Percentiles rank a stretch among this genome's conserved stretches.
These are phyloP conservation scores for Dyspetes luteomarginatus DNA, from an alignment of 2,888 invertebrate species.

Conservation along the genomic window DNA sequence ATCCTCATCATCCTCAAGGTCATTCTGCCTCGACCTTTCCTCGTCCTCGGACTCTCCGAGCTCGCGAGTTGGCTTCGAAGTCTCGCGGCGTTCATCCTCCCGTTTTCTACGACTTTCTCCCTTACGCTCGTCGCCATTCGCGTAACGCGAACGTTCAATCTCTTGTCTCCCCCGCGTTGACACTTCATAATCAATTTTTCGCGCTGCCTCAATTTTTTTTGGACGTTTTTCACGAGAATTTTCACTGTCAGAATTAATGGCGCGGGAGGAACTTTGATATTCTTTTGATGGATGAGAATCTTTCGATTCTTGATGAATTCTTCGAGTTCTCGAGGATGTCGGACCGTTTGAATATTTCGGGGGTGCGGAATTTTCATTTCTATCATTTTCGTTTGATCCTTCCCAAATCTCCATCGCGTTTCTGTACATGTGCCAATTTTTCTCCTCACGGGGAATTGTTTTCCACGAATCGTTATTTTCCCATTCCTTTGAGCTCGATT, in stretches of 20 bases:
- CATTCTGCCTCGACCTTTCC: constrained; percentile 68
- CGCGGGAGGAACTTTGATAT: constrained; percentile 35
- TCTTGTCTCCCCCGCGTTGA: constrained; percentile 52
- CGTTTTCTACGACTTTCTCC: constrained; percentile 49
- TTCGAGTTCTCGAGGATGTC: constrained; percentile 48
- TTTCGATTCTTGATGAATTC: constrained; percentile 64
- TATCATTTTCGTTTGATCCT: constrained; percentile 68
- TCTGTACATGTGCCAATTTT: constrained; percentile 83
- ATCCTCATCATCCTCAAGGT: constrained; percentile 73
- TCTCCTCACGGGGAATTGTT: constrained; percentile 80
- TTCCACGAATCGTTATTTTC: constrained; percentile 81
- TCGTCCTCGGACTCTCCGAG: constrained; percentile 77
- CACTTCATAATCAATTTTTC: constrained; percentile 75
- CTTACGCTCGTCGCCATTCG: constrained; percentile 58
- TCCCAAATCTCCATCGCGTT: constrained; percentile 83
- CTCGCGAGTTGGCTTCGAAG: constrained; percentile 67
- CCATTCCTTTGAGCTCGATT: constrained; percentile 76
- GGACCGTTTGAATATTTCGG: constrained; percentile 60
- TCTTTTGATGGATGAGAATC: constrained; percentile 50
- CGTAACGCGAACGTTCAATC: constrained; percentile 52
- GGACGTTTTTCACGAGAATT: constrained; percentile 57
- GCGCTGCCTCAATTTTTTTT: constrained; percentile 52
- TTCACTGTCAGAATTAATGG: constrained; percentile 55
- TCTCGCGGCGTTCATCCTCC: constrained; percentile 66
- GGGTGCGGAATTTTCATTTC: constrained; percentile 50